Percentiles rank a stretch among this genome's conserved stretches.
phyloP scores from a whole-genome alignment of 2,888 invertebrate genomes.

The Pollenia amentaria region DNA sequence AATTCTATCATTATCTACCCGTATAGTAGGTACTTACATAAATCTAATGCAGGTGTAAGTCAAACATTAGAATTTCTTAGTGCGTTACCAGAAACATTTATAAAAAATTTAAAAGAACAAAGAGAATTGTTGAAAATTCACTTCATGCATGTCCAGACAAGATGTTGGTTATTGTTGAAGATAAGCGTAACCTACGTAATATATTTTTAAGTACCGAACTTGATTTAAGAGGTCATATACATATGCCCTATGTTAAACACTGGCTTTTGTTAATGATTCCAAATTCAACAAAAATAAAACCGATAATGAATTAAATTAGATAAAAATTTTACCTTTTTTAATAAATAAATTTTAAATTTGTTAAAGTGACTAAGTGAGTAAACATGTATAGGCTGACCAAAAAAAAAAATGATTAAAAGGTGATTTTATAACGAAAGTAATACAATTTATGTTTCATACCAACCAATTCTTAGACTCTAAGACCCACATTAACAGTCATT shows the following conservation, averaged over 20 bases:
- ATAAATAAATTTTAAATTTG: too few relatives aligned
- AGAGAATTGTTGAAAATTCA: background rate
- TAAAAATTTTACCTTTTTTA: too few relatives aligned
- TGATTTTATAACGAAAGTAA: too few relatives aligned
- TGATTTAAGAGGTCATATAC: background rate
- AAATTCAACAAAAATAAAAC: background rate
- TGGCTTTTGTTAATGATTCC: conserved; percentile 3
- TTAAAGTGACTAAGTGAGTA: too few relatives aligned
- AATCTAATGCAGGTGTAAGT: conserved; percentile 30
- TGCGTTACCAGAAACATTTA: conserved; percentile 38
- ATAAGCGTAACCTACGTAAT: background rate
- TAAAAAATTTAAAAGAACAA: conserved; percentile 10
- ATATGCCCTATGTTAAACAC: background rate
- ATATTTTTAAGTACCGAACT: background rate
- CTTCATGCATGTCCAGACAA: conserved; percentile 19
- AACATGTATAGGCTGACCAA: too few relatives aligned
- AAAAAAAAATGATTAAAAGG: too few relatives aligned
- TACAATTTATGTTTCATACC: too few relatives aligned
- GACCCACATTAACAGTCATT: too few relatives aligned
- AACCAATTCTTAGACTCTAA: too few relatives aligned
- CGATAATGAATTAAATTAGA: background rate
- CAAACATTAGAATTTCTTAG: background rate
- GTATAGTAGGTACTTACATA: conserved; percentile 27
- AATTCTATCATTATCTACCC: conserved; percentile 13
- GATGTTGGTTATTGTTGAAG: background rate